phyloP scores from a whole-genome alignment of 2,797 vertebrate species.

The Alexandromys oeconomus region DNA sequence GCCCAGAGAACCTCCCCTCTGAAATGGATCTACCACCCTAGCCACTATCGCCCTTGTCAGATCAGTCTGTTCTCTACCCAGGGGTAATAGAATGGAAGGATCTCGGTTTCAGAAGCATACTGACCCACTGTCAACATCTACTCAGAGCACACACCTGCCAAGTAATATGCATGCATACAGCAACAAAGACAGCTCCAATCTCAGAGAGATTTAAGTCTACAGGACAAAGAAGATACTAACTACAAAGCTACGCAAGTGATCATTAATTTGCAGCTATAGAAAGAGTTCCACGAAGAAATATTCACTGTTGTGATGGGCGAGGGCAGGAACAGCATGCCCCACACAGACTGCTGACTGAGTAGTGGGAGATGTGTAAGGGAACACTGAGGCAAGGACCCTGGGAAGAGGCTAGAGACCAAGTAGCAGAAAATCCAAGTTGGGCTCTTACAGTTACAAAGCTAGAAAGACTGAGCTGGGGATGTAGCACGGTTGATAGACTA shows the following conservation, averaged over 20 bases:
- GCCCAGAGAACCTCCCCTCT: conserved; percentile 20
- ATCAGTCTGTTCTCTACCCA: background rate
- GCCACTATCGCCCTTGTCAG: background rate
- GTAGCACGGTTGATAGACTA: background rate
- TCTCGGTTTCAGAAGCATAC: background rate
- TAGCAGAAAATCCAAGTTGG: background rate
- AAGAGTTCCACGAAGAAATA: conserved; percentile 26
- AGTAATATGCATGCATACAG: background rate
- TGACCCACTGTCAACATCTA: conserved; percentile 18
- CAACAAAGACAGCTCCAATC: background rate
- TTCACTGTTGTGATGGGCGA: background rate
- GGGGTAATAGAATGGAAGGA: background rate
- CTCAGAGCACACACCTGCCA: background rate
- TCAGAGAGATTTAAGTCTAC: conserved; percentile 2
- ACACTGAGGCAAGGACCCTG: background rate
- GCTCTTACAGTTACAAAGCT: conserved; percentile 11
- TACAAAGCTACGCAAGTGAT: conserved; percentile 21
- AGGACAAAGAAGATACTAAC: conserved; percentile 1
- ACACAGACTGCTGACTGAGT: background rate
- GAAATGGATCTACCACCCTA: background rate
- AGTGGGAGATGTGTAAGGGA: background rate
- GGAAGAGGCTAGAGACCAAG: background rate
- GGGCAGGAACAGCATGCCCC: background rate
- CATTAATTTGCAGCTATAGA: background rate
- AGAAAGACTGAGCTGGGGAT: background rate